Percentiles rank a stretch among this genome's conserved stretches.
Evolutionary conservation across 2,797 vertebrate genomes (phyloP).

Genomic region (Adrianichthys oophorus): DNA sequence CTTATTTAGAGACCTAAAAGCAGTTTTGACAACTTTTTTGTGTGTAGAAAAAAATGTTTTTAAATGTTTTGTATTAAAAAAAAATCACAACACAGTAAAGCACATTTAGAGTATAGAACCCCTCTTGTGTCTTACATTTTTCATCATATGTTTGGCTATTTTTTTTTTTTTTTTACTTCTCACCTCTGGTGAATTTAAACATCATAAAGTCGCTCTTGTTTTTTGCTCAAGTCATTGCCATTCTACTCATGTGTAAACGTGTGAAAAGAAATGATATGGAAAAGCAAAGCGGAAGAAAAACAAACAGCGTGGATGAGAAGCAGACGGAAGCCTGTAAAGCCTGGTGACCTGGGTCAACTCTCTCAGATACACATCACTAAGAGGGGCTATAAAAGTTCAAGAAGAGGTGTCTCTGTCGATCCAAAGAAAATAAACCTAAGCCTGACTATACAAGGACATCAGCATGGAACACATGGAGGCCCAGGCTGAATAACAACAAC

Average conservation of each 20-base stretch:
- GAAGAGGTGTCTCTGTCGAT: slow-evolving; percentile 78
- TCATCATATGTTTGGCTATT: background rate
- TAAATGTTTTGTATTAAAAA: background rate
- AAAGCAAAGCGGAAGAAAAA: slow-evolving; percentile 63
- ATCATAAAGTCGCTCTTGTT: slow-evolving; percentile 13
- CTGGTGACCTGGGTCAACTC: slow-evolving; percentile 73
- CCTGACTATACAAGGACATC: slow-evolving; percentile 77
- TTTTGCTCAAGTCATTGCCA: slow-evolving; percentile 43
- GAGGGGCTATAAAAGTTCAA: slow-evolving; percentile 80
- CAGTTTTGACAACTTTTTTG: background rate
- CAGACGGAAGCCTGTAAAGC: slow-evolving; percentile 78
- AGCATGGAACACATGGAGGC: slow-evolving; percentile 67
- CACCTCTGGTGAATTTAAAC: slow-evolving; percentile 12
- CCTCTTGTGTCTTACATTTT: slow-evolving; percentile 3
- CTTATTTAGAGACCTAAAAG: background rate
- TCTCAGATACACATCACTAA: slow-evolving; percentile 78
- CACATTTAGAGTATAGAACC: background rate
- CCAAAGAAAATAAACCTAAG: slow-evolving; percentile 78
- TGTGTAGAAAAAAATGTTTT: background rate
- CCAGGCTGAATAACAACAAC: slow-evolving; percentile 65
- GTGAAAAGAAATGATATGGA: slow-evolving; percentile 66
- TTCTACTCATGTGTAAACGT: slow-evolving; percentile 61
- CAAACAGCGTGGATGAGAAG: slow-evolving; percentile 69
- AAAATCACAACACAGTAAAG: background rate
- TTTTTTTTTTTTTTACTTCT: background rate